Evolutionary conservation across 2,888 invertebrate species (phyloP), one percentile per base, ranked within the genome.

Genomic region (Caenorhabditis sp.): DNA sequence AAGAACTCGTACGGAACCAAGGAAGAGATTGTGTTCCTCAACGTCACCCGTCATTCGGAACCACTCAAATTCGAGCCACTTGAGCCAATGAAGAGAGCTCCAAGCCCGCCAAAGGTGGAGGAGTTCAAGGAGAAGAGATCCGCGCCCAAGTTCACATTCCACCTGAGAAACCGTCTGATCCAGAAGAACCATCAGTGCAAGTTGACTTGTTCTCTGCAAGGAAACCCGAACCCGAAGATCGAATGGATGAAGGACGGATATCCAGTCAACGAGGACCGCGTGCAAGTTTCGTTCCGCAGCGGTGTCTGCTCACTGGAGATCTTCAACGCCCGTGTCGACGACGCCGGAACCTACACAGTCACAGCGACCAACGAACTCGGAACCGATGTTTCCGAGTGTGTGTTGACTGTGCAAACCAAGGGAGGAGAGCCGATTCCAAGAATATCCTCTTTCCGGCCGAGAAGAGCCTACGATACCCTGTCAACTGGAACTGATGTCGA

Each of bases 251-350:
- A 98, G 93, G 97, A 98, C 92, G 95, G 95, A 85, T 94, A 95
- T 60, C 98, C 98, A 93, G 94, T 99, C 32, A 95, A 95, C 92
- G 96, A 97, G 89, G 91, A 91, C 65, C 91, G 92, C 40, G 97
- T 87, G 6, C 90, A 90, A 79, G 70, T 87, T 20, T 85, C 87
- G 8, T 95, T 95, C 92, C 95, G 96, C 2, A 97, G 97, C 92
- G 99, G 99, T 88, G 97, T 99, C 56, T 96, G 97, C 68, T 96
- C 97, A 0, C 95, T 99, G 93, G 99, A 99, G 94, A 97, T 99
- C 89, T 94, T 96, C 86, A 96, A 96, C 93, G 97, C 97, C 92
- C 95, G 95, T 90, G 95, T 97, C 0, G 95, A 95, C 78, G 99
- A 99, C 94, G 96, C 97, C 83, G 99, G 99, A 87, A 96, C 96